Evolutionary conservation across 1,140 invertebrate species (phyloP).

Genomic region (Paralvinella palmiformis): DNA sequence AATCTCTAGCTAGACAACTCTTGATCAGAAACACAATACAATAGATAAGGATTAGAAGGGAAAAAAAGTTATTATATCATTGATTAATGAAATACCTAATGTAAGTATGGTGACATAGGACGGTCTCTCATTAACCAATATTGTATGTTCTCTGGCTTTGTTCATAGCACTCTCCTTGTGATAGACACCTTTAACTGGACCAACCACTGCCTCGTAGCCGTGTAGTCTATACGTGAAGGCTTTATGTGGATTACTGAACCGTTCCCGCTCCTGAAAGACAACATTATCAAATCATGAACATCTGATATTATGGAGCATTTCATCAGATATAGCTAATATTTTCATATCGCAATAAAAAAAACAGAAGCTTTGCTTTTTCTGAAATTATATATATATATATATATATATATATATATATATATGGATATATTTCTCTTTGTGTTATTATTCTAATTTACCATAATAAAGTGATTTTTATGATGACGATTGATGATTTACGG

Average conservation of each 20-base stretch:
- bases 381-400: no score
- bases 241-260: conserved; percentile 77
- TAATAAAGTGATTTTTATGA: no score
- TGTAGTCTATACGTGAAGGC: conserved; percentile 80
- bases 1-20: no score
- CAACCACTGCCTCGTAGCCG: conserved; percentile 79
- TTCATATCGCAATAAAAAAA: no score
- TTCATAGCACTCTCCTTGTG: conserved; percentile 53
- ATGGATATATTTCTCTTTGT: no score
- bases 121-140: conserved; percentile 75
- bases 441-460: no score
- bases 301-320: no score
- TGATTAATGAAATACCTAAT: conserved; percentile 52
- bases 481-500: no score
- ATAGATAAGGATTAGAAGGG: not conserved
- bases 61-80: not conserved
- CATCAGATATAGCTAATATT: no score
- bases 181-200: conserved; percentile 82
- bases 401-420: no score
- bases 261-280: conserved; percentile 57
- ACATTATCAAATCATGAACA: conserved; percentile 1
- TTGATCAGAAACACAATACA: no score
- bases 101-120: conserved; percentile 87
- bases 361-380: no score
- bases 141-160: conserved; percentile 74